Conservation (phyloP, 2,888 invertebrate species). For the Oscheius myriophilus region DNA sequence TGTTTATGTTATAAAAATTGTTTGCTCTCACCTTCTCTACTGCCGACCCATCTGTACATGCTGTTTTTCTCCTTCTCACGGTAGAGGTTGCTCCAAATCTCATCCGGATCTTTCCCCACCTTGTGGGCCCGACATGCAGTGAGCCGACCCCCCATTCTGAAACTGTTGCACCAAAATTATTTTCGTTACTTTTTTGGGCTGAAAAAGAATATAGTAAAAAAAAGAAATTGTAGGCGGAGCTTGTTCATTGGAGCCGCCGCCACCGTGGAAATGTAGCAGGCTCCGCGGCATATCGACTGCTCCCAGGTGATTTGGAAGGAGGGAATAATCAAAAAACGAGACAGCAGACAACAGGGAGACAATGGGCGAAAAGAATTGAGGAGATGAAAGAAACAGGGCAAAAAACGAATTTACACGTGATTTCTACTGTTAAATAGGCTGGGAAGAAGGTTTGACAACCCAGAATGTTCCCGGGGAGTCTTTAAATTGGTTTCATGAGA, state of each 20-base stretch:
- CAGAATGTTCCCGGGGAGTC: too few species aligned
- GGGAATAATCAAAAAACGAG: background rate
- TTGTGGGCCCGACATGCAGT: background rate
- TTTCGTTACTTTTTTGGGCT: too few species aligned
- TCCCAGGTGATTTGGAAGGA: conserved; percentile 23
- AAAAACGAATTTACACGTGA: background rate
- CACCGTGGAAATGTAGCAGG: conserved; percentile 23
- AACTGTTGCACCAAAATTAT: background rate
- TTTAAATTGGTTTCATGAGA: background rate
- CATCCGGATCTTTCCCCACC: conserved; percentile 63
- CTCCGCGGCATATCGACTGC: conserved; percentile 22
- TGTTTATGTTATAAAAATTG: too few species aligned
- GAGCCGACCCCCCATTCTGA: background rate
- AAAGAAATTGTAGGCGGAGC: conserved; percentile 5
- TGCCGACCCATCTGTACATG: conserved; percentile 70
- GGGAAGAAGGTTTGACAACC: too few species aligned
- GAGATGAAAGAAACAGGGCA: background rate
- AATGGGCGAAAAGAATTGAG: background rate
- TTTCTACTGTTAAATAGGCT: background rate
- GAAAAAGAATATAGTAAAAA: background rate
- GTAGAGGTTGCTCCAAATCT: conserved; percentile 70
- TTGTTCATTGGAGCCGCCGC: conserved; percentile 13
- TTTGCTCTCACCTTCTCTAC: conserved; percentile 57
- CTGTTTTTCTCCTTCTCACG: conserved; percentile 70
- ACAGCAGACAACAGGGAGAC: conserved; percentile 1